Conservation (phyloP, 2,797 vertebrate genomes). For the Etheostoma perlongum region DNA sequence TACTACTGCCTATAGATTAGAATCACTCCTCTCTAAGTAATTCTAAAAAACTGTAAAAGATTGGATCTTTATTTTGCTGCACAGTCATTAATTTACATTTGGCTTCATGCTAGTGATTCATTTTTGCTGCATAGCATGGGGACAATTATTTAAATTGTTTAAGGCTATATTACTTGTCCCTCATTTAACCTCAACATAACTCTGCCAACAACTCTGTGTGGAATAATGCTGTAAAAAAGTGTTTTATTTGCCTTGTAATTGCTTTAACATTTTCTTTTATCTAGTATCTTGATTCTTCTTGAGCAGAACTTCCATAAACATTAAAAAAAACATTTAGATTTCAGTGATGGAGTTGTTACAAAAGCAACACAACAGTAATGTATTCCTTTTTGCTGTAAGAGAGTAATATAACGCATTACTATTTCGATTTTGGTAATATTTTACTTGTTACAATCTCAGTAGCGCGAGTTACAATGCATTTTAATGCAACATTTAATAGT, state of each 20-base stretch:
- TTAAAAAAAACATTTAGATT: conserved; percentile 7
- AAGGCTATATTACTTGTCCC: conserved; percentile 1
- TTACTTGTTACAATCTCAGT: too few species aligned
- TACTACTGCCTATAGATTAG: conserved; percentile 29
- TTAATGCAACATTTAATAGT: too few species aligned
- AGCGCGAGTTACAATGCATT: too few species aligned
- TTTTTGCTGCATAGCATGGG: conserved; percentile 22
- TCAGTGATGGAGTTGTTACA: too few species aligned
- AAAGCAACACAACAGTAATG: too few species aligned
- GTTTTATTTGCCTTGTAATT: conserved; percentile 6
- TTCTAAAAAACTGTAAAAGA: conserved; percentile 24
- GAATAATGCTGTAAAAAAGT: conserved; percentile 4
- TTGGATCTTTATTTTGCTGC: conserved; percentile 26
- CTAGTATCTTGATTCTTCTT: conserved; percentile 5
- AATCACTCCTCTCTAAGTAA: conserved; percentile 34
- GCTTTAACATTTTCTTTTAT: conserved; percentile 17
- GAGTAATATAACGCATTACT: too few species aligned
- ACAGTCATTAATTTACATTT: conserved; percentile 38
- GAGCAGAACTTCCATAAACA: neutral
- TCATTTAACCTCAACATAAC: conserved; percentile 22
- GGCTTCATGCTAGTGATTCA: conserved; percentile 42
- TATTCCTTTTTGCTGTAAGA: too few species aligned
- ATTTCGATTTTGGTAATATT: too few species aligned
- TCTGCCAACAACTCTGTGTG: conserved; percentile 24
- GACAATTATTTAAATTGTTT: conserved; percentile 51